Evolutionary conservation across 2,888 invertebrate genomes (phyloP), one percentile per base, ranked within the genome.

Genomic region (Alloplasta piceator): DNA sequence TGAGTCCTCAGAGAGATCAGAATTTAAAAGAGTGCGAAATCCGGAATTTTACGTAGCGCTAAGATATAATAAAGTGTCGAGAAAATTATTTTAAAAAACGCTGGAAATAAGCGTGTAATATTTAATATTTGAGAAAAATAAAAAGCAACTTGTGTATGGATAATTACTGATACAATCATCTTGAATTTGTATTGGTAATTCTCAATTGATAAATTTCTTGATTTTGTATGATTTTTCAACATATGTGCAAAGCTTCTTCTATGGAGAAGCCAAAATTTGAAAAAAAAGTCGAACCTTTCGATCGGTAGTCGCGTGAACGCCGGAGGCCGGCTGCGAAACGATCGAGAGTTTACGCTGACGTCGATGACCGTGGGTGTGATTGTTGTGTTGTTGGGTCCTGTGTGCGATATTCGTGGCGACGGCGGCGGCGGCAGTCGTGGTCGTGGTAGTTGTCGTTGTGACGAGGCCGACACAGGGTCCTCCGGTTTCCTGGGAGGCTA

Each of bases 401-500:
- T 90, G 91, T 73, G 86, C 46, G 36, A 46, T 10, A 26, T 50
- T 52, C 43, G 67, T 46, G 9, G 36, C 50, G 41, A 10, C 50
- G 26, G 74, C 39, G 41, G 75, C 38, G 7, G 38, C 7, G 50
- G 77, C 12, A 7, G 78, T 39, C 9, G 75, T 67, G 9, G 60
- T 60, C 14, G 66, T 70, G 14, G 58, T 46, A 12, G 58, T 38
- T 58, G 36, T 39, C 39, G 80, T 87, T 10, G 89, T 90, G 64
- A 87, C 88, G 82, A 89, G 82, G 74, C 84, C 82, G 68, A 85
- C 85, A 85, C 87, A 86, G 80, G 90, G 83, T 75, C 89, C 86
- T 84, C 88, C 87, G 81, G 84, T 85, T 82, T 91, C 92, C 82
- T 90, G 90, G 76, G 91, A 87, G 89, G 91, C 90, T 91, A 92